A percentile compares a stretch with the other conserved stretches of the same genome.
Conservation (phyloP, 23 tunicate genomes). For the Clavelina lepadiformis region DNA sequence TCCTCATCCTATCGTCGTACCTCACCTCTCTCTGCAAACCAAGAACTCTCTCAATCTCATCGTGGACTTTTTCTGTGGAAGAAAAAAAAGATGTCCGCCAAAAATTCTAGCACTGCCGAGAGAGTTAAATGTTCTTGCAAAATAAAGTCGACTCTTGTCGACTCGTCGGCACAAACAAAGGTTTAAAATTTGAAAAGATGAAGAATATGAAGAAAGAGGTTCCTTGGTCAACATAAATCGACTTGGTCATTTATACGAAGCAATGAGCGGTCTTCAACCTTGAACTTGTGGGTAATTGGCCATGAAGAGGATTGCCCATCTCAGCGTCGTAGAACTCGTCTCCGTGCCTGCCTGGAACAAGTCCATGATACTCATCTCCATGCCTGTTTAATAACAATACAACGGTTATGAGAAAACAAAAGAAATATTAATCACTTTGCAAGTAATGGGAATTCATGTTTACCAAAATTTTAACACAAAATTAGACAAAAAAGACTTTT, state of each 20-base stretch:
- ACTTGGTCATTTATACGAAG: no score
- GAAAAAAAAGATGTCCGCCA: no score
- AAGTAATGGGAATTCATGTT: no score
- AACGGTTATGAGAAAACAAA: background rate
- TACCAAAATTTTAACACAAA: no score
- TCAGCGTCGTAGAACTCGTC: constrained; percentile 15
- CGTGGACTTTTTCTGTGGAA: constrained; percentile 25
- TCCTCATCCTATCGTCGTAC: constrained; percentile 6
- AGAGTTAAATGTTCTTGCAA: no score
- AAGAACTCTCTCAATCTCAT: constrained; percentile 10
- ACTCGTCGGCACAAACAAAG: background rate
- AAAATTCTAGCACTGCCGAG: no score
- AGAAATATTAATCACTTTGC: no score
- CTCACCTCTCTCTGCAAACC: background rate
- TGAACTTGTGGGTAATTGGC: constrained; percentile 11
- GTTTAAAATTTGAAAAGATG: background rate
- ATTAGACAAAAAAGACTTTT: background rate
- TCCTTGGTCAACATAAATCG: no score
- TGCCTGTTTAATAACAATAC: background rate
- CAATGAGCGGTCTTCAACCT: background rate
- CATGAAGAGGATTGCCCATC: constrained; percentile 31
- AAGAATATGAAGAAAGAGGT: background rate
- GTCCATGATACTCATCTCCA: constrained; percentile 16
- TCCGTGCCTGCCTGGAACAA: constrained; percentile 35
- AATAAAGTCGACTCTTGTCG: no score